Evolutionary conservation across 2,888 invertebrate species (phyloP).

Genomic region (Metopia argyrocephala): DNA sequence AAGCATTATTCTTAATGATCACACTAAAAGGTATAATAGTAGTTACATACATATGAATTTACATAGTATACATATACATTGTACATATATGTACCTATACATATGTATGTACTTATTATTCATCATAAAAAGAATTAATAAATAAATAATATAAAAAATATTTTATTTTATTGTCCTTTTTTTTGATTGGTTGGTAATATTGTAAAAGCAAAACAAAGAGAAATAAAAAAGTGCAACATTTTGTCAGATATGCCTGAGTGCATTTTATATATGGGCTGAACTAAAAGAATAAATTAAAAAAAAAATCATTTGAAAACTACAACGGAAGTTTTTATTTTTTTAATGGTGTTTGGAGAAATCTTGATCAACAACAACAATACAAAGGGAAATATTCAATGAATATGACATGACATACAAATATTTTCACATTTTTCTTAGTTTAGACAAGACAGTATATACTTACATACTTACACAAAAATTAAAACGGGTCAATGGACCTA

Average conservation of each 20-base stretch:
- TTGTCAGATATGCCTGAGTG: conserved; percentile 60
- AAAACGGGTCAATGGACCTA: conserved; percentile 58
- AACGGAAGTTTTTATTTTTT: conserved; percentile 43
- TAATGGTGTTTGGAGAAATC: not conserved
- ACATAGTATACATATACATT: too few species aligned
- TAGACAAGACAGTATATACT: not conserved
- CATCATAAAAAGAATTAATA: not conserved
- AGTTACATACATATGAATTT: conserved; percentile 3
- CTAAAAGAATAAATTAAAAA: conserved; percentile 22
- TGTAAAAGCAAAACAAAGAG: not conserved
- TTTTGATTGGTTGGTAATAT: conserved; percentile 10
- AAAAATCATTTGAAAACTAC: conserved; percentile 42
- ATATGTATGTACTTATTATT: not conserved
- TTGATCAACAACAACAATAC: conserved; percentile 2
- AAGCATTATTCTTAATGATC: too few species aligned
- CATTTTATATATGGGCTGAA: conserved; percentile 56
- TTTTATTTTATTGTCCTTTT: not conserved
- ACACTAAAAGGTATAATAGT: too few species aligned
- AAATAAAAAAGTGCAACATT: conserved; percentile 53
- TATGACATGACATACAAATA: conserved; percentile 21
- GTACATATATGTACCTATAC: too few species aligned
- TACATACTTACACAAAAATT: not conserved
- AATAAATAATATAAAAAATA: not conserved
- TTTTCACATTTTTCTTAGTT: conserved; percentile 43
- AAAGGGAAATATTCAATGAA: not conserved